These are phyloP conservation scores for Stylophora pistillata DNA, from an alignment of 64 coral and sea anemone species.

Conservation along the genomic window DNA sequence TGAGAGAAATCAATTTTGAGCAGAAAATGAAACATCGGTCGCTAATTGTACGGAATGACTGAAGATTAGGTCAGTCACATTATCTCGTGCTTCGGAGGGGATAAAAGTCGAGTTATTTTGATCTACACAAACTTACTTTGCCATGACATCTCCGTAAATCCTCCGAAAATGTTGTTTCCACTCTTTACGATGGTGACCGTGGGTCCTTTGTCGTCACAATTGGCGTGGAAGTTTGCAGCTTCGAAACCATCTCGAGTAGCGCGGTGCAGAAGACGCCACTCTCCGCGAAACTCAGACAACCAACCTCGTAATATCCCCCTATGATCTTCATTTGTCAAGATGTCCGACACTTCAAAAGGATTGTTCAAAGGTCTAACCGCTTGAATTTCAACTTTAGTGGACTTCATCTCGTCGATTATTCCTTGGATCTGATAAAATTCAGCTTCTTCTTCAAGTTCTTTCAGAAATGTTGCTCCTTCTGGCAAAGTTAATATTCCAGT, in stretches of 20 bases:
- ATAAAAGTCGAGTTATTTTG: too few relatives aligned
- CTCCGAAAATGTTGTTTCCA: neutral
- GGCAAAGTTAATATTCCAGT: neutral
- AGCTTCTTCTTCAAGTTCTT: slow-evolving; percentile 2
- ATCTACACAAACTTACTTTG: neutral
- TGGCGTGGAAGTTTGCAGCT: neutral
- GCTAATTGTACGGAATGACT: too few relatives aligned
- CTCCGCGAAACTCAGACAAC: neutral
- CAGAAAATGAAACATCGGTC: too few relatives aligned
- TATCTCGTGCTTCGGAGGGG: too few relatives aligned
- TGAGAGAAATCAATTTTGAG: too few relatives aligned
- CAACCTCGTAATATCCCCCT: neutral
- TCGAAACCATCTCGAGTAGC: slow-evolving; percentile 16
- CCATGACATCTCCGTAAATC: neutral
- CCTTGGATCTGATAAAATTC: neutral
- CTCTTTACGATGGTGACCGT: neutral
- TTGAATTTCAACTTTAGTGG: neutral
- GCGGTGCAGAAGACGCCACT: neutral
- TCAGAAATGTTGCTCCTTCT: neutral
- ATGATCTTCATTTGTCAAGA: slow-evolving; percentile 9
- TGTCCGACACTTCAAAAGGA: neutral
- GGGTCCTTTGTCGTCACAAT: neutral
- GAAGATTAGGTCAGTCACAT: too few relatives aligned
- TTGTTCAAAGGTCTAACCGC: neutral
- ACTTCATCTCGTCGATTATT: neutral